Evolutionary conservation across 2,113 vertebrate genomes (phyloP).

Genomic region (Zeus faber): DNA sequence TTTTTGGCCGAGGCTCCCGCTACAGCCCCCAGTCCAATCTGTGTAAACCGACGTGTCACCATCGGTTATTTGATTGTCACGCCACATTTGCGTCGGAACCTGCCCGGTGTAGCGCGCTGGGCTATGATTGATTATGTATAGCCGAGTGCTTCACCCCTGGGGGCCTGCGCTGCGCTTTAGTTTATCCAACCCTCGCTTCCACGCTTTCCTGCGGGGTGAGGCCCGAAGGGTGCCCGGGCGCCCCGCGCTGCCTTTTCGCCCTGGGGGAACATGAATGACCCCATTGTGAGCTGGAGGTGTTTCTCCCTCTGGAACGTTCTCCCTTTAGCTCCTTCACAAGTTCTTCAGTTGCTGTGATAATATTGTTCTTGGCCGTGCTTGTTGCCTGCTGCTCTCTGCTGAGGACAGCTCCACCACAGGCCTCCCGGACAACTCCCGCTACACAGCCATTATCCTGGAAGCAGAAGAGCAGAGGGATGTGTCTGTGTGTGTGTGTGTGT

Average conservation of each 20-base stretch:
- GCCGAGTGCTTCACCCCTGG: neutral
- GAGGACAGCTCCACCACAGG: constrained; percentile 61
- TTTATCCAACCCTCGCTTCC: constrained; percentile 36
- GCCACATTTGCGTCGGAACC: constrained; percentile 38
- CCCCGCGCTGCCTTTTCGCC: constrained; percentile 32
- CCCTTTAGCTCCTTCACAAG: constrained; percentile 65
- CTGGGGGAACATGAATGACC: constrained; percentile 60
- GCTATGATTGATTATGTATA: constrained; percentile 47
- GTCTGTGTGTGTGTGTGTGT: constrained; percentile 13
- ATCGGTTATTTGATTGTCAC: constrained; percentile 40
- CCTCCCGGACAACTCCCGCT: constrained; percentile 42
- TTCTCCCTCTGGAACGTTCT: constrained; percentile 63
- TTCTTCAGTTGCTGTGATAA: constrained; percentile 71
- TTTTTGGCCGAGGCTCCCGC: constrained; percentile 15
- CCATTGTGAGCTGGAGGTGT: constrained; percentile 66
- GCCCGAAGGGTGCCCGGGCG: constrained; percentile 34
- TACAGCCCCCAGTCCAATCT: neutral
- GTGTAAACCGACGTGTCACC: constrained; percentile 33
- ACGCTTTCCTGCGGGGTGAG: constrained; percentile 30
- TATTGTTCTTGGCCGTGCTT: constrained; percentile 68
- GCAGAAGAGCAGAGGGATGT: neutral
- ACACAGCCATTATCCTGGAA: neutral
- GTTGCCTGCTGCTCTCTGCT: constrained; percentile 51
- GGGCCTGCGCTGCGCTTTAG: constrained; percentile 27
- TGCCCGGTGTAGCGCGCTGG: constrained; percentile 19